phyloP scores from a whole-genome alignment of 2,888 invertebrate genomes.

The Troides aeacus region DNA sequence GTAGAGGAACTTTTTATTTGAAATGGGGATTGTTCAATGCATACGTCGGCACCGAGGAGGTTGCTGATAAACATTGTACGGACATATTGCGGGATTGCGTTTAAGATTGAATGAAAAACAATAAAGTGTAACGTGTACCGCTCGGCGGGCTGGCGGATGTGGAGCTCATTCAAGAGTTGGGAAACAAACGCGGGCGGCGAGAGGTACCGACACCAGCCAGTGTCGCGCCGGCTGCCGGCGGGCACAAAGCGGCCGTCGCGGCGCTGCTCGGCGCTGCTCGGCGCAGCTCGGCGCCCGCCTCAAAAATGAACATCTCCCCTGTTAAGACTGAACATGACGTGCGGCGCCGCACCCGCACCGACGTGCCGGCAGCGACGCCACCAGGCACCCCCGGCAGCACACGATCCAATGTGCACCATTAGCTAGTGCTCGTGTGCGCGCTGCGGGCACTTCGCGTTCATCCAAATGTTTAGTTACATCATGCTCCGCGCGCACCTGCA shows the following conservation, averaged over 20 bases:
- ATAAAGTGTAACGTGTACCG: too few relatives aligned
- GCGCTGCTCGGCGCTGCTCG: constrained; percentile 31
- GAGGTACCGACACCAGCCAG: constrained; percentile 29
- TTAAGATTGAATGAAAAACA: too few relatives aligned
- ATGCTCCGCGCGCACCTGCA: background rate
- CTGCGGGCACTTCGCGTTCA: background rate
- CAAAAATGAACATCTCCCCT: constrained; percentile 75
- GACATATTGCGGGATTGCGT: too few relatives aligned
- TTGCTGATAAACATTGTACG: too few relatives aligned
- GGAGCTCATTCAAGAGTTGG: background rate
- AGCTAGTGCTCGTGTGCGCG: background rate
- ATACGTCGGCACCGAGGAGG: too few relatives aligned
- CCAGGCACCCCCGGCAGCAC: background rate
- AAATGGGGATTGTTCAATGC: too few relatives aligned
- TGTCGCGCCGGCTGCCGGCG: constrained; percentile 27
- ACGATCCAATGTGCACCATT: background rate
- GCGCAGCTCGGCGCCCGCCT: constrained; percentile 27
- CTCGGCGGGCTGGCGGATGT: too few relatives aligned
- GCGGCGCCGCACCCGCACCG: constrained; percentile 29
- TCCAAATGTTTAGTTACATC: background rate
- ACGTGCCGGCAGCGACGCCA: too few relatives aligned
- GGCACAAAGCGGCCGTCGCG: constrained; percentile 29
- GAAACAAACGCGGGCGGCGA: background rate
- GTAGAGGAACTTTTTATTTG: too few relatives aligned
- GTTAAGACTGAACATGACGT: constrained; percentile 75